Evolutionary conservation across 1,140 invertebrate species (phyloP).

Genomic region (Aphidius gifuensis): DNA sequence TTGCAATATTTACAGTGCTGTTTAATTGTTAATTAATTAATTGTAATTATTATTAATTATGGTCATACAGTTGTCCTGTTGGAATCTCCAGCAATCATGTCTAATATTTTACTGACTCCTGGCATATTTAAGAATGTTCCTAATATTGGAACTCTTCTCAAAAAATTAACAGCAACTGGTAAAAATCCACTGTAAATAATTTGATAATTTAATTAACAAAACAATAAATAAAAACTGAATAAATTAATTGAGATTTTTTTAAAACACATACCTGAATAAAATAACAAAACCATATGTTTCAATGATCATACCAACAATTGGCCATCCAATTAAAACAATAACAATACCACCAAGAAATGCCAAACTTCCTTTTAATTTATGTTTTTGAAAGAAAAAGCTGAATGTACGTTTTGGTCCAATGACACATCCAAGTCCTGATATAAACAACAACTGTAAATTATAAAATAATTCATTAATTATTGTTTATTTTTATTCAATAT

Average conservation of each 20-base stretch:
- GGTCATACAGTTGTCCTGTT: slow-evolving; percentile 63
- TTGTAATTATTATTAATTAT: slow-evolving; percentile 8
- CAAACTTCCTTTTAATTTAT: slow-evolving; percentile 89
- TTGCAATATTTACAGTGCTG: slow-evolving; percentile 38
- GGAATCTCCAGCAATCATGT: slow-evolving; percentile 62
- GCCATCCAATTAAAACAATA: slow-evolving; percentile 94
- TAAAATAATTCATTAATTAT: slow-evolving; percentile 10
- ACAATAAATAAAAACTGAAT: slow-evolving; percentile 5
- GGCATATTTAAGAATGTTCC: slow-evolving; percentile 74
- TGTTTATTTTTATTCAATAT: slow-evolving; percentile 4
- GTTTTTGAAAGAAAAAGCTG: slow-evolving; percentile 96
- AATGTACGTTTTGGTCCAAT: slow-evolving; percentile 95
- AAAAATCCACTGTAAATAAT: slow-evolving; percentile 70
- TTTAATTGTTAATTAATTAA: neutral
- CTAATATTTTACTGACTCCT: slow-evolving; percentile 64
- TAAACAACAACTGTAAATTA: slow-evolving; percentile 82
- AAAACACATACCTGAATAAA: slow-evolving; percentile 66
- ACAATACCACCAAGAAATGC: slow-evolving; percentile 94
- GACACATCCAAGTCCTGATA: slow-evolving; percentile 91
- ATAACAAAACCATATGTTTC: slow-evolving; percentile 88
- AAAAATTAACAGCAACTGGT: slow-evolving; percentile 85
- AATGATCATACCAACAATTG: slow-evolving; percentile 92
- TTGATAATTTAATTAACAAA: slow-evolving; percentile 29
- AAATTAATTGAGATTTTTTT: slow-evolving; percentile 18
- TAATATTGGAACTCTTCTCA: slow-evolving; percentile 73